Evolutionary conservation across 2,113 vertebrate genomes (phyloP).

Genomic region (Sprattus sprattus): DNA sequence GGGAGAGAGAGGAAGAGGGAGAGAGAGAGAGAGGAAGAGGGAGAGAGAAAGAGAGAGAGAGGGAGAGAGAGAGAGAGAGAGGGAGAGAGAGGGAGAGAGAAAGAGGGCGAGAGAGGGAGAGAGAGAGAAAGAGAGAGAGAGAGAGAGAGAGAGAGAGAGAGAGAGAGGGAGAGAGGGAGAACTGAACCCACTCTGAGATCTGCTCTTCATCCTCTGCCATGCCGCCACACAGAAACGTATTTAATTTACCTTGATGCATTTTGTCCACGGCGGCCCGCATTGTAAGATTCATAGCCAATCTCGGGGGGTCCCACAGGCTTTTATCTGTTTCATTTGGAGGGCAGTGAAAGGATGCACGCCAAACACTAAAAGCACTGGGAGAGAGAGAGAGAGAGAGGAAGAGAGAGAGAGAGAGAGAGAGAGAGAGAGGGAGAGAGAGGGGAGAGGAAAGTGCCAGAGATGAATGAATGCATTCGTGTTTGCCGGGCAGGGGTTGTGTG

Average conservation of each 20-base stretch:
- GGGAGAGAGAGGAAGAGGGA: not conserved
- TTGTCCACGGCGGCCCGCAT: not conserved
- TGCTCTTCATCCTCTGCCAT: not conserved
- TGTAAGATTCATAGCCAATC: conserved; percentile 5
- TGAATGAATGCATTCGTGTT: conserved; percentile 6
- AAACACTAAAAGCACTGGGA: not conserved
- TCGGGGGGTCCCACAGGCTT: not conserved
- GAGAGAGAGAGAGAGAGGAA: not conserved
- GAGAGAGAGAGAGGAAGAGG: not conserved
- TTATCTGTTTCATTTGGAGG: conserved; percentile 9
- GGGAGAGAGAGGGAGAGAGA: not conserved
- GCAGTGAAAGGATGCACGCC: conserved; percentile 3
- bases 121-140: not conserved
- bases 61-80: not conserved
- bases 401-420: not conserved
- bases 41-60: not conserved
- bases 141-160: not conserved
- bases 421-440: not conserved
- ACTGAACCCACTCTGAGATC: too few species aligned
- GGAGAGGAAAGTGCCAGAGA: not conserved
- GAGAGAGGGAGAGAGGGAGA: not conserved
- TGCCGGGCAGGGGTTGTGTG: not conserved
- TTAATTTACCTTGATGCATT: conserved; percentile 15
- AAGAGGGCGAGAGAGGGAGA: not conserved
- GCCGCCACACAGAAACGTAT: not conserved